Base-by-base conservation (phyloP, 2,888 invertebrate species). In the Sceliomorpha sp. region DNA sequence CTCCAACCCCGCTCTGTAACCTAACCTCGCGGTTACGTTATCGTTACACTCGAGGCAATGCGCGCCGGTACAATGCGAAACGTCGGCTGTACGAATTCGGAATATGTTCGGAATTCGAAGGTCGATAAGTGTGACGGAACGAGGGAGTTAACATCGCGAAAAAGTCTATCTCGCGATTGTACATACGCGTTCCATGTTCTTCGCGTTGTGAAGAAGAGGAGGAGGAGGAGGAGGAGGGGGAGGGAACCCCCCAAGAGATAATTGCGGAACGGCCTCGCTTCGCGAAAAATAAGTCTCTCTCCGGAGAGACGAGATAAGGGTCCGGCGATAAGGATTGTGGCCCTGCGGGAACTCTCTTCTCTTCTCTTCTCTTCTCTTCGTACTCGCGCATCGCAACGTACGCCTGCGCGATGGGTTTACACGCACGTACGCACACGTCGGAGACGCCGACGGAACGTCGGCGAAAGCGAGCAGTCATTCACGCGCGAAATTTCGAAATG, bases 291-390 rank as follows among this genome's bases (percentile, higher is more conserved):
- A n/a, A n/a, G n/a, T 80, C 78, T 77, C 77, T 81, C 79, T 75
- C 79, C 77, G 80, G 77, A 83, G 82, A 80, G 80, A 77, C 76
- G 79, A 87, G 87, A 87, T 86, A 87, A 86, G 84, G 80, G 80
- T 73, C 72, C 73, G 76, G 76, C 83, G 87, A 87, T 87, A 86
- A 87, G 83, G 84, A 84, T 85, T 82, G 79, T 77, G n/a, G 81
- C 84, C 84, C 85, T 80, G 82, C 80, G 85, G 85, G 82, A 82
- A 84, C 80, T 80, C 78, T 81, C 75, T 73, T 73, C 75, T 80
- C n/a, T n/a, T n/a, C n/a, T n/a, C n/a, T n/a, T n/a, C n/a, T n/a
- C n/a, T n/a, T n/a, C n/a, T n/a, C n/a, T n/a, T n/a, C n/a, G n/a
- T n/a, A n/a, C n/a, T n/a, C n/a, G n/a, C n/a, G n/a, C n/a, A n/a